Base-by-base conservation (phyloP, 1,140 invertebrate species). In the Aphelinus atriplicis region DNA sequence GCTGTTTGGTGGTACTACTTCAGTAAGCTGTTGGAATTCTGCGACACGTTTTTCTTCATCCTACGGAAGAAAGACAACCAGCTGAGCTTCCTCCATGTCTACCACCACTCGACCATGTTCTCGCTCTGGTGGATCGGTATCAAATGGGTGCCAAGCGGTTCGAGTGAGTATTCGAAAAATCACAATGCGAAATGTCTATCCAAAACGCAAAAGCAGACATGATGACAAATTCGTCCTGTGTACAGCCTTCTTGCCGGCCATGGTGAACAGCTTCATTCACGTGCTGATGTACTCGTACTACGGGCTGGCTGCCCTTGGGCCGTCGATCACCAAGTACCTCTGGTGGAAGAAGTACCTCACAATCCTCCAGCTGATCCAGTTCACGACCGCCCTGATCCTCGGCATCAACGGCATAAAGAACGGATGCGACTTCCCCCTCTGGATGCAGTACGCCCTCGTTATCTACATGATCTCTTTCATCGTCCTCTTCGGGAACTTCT, bases 1-100 rank as follows among this genome's bases (percentile, higher is more conserved):
- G 96, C 96, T 0, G 91, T 98, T 26, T 99, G 96, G 96, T 98
- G 96, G 95, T 99, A 98, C 84, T 98, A 97, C 84, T 93, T 97
- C 82, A 97, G 97, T 47, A 98, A 98, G 87, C 90, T 96, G 45
- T 85, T 98, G 45, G 97, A 99, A 86, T 96, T 99, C 85, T 92
- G 94, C 78, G 97, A 98, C 85, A 98, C 97, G 0, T 91, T 95
- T 78, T 97, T 97, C 89, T 96, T 97, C 79, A 96, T 97, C 72
- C 83, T 97, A 50, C 90, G 95, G 53, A 96, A 97, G 84, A 97
- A 97, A 81, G 92, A 94, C 73, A 93, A 92, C 76, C 95, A 97
- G 85, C 86, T 97, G 67, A 95, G 94, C 7, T 97, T 97, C 86
- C 89, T 97, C 3, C 96, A 97, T 78, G 92, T 97, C 0, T 97